Evolutionary conservation across 53 echinoderm and acorn worm genomes (phyloP).

Genomic region (Mesocentrotus franciscanus): DNA sequence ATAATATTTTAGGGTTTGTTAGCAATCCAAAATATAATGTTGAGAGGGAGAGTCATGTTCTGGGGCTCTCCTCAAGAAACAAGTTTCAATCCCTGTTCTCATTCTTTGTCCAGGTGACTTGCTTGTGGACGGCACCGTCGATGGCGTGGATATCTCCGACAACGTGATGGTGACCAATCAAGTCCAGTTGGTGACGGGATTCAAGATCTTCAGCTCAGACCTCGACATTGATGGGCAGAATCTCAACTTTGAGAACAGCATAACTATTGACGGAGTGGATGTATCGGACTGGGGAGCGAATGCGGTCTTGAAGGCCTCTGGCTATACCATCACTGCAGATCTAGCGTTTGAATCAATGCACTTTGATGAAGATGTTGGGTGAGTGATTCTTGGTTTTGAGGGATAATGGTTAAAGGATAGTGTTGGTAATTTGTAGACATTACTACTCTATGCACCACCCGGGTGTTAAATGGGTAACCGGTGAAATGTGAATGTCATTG

Average conservation of each 20-base stretch:
- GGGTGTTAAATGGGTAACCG: too few relatives aligned
- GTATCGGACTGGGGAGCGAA: constrained; percentile 76
- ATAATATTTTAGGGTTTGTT: too few relatives aligned
- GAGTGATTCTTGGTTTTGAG: constrained; percentile 53
- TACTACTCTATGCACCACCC: too few relatives aligned
- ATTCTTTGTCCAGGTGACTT: constrained; percentile 69
- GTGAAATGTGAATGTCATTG: too few relatives aligned
- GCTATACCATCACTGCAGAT: constrained; percentile 50
- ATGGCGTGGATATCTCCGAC: constrained; percentile 75
- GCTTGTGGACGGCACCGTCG: constrained; percentile 75
- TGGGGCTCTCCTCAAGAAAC: background rate
- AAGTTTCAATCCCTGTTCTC: background rate
- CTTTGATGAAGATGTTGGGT: constrained; percentile 73
- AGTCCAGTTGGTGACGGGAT: constrained; percentile 75
- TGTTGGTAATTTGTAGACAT: too few relatives aligned
- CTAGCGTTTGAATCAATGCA: constrained; percentile 54
- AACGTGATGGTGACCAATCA: constrained; percentile 79
- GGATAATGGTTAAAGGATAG: background rate
- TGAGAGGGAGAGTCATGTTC: background rate
- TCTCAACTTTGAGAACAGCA: constrained; percentile 67
- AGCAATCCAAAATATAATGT: background rate
- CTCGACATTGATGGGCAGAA: constrained; percentile 58
- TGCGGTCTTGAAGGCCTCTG: constrained; percentile 55
- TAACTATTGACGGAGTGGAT: constrained; percentile 82
- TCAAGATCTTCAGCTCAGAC: constrained; percentile 77